Conservation (phyloP, 2,113 vertebrate species). For the Chinchilla lanigera region DNA sequence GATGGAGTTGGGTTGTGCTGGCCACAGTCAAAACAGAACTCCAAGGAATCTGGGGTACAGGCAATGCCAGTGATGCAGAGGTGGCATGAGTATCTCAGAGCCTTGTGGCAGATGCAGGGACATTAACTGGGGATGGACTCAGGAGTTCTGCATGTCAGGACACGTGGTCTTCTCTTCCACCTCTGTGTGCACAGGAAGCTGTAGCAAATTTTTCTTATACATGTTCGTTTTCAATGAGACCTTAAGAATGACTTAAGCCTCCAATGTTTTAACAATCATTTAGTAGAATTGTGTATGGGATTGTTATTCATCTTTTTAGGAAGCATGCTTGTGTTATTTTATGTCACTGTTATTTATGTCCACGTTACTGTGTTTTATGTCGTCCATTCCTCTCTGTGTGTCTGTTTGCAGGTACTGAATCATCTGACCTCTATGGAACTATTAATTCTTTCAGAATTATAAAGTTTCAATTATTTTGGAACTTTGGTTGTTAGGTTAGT, state of each 20-base stretch:
- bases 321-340: not conserved
- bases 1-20: not conserved
- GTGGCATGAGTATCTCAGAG: rapidly evolving
- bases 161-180: not conserved
- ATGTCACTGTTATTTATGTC: not conserved
- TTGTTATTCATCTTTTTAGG: not conserved
- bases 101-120: not conserved
- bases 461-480: not conserved
- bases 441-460: not conserved
- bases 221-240: not conserved
- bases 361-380: not conserved
- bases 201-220: not conserved
- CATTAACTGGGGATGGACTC: too few species aligned
- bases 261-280: not conserved
- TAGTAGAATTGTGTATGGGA: not conserved
- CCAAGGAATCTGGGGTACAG: not conserved
- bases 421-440: not conserved
- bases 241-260: not conserved
- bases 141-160: not conserved
- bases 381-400: not conserved
- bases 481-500: not conserved
- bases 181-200: not conserved
- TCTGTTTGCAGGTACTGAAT: not conserved
- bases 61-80: not conserved
- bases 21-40: not conserved